These are phyloP conservation scores for Drosophila miranda DNA, from an alignment of 1,140 invertebrate genomes.

Conservation along the genomic window DNA sequence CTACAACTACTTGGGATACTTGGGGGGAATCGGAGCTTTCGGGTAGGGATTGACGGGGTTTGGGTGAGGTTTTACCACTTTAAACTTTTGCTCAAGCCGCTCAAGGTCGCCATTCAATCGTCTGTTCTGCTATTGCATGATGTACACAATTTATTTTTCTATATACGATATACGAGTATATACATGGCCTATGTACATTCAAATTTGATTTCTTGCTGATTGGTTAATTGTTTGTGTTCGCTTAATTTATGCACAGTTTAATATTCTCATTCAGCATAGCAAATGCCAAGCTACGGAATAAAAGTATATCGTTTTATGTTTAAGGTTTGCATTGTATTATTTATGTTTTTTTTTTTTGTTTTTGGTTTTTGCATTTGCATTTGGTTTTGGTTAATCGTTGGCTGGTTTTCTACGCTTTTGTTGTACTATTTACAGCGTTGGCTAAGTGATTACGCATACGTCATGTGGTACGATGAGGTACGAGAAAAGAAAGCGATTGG, in stretches of 20 bases:
- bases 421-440: conserved; percentile 48
- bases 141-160: conserved; percentile 5
- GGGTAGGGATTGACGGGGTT: neutral
- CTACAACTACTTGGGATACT: conserved; percentile 14
- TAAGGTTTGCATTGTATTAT: conserved; percentile 25
- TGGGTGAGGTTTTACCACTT: conserved; percentile 35
- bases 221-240: conserved; percentile 24
- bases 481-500: conserved; percentile 51
- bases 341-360: conserved; percentile 7
- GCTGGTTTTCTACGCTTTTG: conserved; percentile 13
- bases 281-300: conserved; percentile 36
- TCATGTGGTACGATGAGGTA: conserved; percentile 62
- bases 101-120: conserved; percentile 51
- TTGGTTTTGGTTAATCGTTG: conserved; percentile 11
- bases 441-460: conserved; percentile 68
- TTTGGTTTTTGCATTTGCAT: conserved; percentile 7
- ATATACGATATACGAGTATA: conserved; percentile 11
- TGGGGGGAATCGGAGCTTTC: neutral
- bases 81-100: conserved; percentile 46
- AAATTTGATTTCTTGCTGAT: conserved; percentile 22
- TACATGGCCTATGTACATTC: conserved; percentile 26
- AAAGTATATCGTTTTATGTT: conserved; percentile 21
- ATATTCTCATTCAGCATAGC: conserved; percentile 40
- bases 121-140: conserved; percentile 50
- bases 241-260: conserved; percentile 41